Evolutionary conservation across 2,888 invertebrate species (phyloP), one percentile per base, ranked within the genome.

Genomic region (Chorisops tibialis): DNA sequence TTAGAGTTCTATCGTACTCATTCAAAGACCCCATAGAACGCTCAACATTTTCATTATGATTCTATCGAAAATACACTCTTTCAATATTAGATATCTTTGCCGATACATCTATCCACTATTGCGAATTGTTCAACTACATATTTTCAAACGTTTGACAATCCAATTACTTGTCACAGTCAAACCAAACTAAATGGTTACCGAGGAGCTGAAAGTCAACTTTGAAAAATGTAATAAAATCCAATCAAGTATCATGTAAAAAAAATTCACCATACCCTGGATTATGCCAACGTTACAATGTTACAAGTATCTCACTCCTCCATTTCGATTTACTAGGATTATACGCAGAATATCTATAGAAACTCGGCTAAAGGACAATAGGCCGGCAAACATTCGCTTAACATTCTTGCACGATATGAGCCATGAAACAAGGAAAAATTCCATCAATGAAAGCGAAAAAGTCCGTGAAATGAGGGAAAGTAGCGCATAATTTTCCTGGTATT

Each of bases 391-490:
- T 11, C 14, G 24, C 48, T 19, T 38, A 14, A n/a, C 35, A 30
- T 30, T 41, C 14, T 14, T 3, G 22, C 41, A 24, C 41, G 41
- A 56, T 56, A 56, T 56, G 56, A 56, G 56, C 43, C 56, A 45
- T 56, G 35, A 56, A 56, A 56, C 56, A 56, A 56, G 56, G 18
- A 35, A 50, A 56, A 56, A 56, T 30, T 43, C 30, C 56, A 56
- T 56, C 43, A 56, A 43, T 56, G 56, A 56, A 56, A 56, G 30
- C 56, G 56, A 43, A 30, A 56, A 56, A 45, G 43, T 56, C 45
- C 24, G 54, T 54, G 54, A 54, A 54, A 54, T 54, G 35, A 54
- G 54, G 39, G 54, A 41, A 54, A 41, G 52, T 39, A 39, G 21
- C 39, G 38, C 39, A 9, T 39, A 14, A 19, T 52, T 4, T 12